Evolutionary conservation across 35 echinoderm and acorn worm species (phyloP).

Genomic region (Anneissia japonica): DNA sequence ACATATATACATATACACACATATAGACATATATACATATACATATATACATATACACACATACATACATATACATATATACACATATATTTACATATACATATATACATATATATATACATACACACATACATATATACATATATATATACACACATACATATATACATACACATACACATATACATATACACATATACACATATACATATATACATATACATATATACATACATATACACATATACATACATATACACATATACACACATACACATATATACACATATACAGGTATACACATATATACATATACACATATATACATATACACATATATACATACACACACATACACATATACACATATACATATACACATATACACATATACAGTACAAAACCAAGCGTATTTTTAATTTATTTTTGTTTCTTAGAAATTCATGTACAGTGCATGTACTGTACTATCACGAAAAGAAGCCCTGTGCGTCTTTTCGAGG

Average conservation of each 20-base stretch:
- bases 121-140: slow-evolving; percentile 3
- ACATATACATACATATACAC: slow-evolving; percentile 3
- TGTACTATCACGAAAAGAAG: no score
- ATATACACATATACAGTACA: neutral
- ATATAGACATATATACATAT: neutral
- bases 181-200: slow-evolving; percentile 3
- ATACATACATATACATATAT: slow-evolving; percentile 3
- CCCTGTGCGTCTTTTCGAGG: no score
- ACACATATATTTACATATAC: neutral
- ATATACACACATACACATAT: slow-evolving; percentile 3
- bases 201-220: slow-evolving; percentile 3
- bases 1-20: slow-evolving; percentile 3
- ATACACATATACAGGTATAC: neutral
- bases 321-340: slow-evolving; percentile 3
- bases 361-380: slow-evolving; percentile 3
- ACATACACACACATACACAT: slow-evolving; percentile 3
- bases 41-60: neutral
- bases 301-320: slow-evolving; percentile 3
- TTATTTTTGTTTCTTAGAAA: no score
- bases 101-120: slow-evolving; percentile 3
- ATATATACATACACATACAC: slow-evolving; percentile 3
- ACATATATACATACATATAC: slow-evolving; percentile 3
- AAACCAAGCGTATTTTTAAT: neutral
- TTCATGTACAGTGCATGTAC: no score
- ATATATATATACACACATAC: slow-evolving; percentile 3